These are phyloP conservation scores for Aelia acuminata DNA, from an alignment of 2,888 invertebrate species.

Conservation along the genomic window DNA sequence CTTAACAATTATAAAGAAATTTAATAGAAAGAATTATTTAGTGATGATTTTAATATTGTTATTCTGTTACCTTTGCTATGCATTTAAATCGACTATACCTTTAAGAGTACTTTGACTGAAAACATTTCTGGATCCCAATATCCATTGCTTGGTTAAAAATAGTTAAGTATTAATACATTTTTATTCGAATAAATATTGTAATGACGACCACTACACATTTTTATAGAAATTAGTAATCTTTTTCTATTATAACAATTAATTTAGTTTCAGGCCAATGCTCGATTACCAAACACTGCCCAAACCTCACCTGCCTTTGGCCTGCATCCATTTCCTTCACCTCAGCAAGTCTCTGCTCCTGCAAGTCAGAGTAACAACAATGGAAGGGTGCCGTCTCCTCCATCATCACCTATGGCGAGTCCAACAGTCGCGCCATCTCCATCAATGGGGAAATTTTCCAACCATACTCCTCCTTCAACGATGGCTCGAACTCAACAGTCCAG, in stretches of 20 bases:
- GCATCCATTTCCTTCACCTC: slow-evolving; percentile 66
- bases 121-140: neutral
- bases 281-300: slow-evolving; percentile 62
- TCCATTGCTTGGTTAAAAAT: too few species aligned
- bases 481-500: slow-evolving; percentile 64
- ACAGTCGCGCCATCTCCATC: slow-evolving; percentile 62
- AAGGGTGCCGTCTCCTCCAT: slow-evolving; percentile 65
- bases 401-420: slow-evolving; percentile 61
- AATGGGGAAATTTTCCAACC: slow-evolving; percentile 68
- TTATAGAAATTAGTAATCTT: neutral
- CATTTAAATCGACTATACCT: too few species aligned
- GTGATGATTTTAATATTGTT: too few species aligned
- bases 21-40: too few species aligned
- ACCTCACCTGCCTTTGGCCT: slow-evolving; percentile 66
- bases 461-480: slow-evolving; percentile 68
- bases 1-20: too few species aligned
- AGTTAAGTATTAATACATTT: too few species aligned
- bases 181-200: too few species aligned
- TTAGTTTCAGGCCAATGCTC: slow-evolving; percentile 51
- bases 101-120: neutral
- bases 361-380: slow-evolving; percentile 55
- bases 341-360: slow-evolving; percentile 51
- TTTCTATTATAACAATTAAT: slow-evolving; percentile 10
- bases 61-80: too few species aligned
- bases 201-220: neutral